Base-by-base conservation (phyloP, 23 tunicate species). In the Halocynthia aurantium region DNA sequence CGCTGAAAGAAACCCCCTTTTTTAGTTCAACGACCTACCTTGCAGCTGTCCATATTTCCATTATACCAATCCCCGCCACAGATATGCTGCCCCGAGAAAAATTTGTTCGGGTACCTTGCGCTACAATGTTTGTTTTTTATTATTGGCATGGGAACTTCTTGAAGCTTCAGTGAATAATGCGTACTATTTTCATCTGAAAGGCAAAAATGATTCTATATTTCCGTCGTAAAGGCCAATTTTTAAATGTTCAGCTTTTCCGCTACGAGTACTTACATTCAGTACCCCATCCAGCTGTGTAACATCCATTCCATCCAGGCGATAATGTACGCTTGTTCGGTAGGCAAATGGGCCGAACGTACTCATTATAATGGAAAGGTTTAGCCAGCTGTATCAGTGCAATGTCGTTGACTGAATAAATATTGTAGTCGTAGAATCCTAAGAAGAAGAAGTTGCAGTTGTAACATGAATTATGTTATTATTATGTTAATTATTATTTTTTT, bases 221-320 rank as follows among this genome's bases (percentile, higher is more conserved):
- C 12, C 52, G 52, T 49, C 52, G 22, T 44, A 5, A 67, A 67
- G 64, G 64, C 17, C 64, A 15, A 2, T 15, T 15, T 17, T 15
- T 60, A 15, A 15, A 17, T 15, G 17, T 15, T 15, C n/a, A 60
- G 4, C 17, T 15, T 4, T 2, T 17, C 2, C 2, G 17, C 64
- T 60, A n/a, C 21, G 72, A 2, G 21, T 54, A 54, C 61, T 78
- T 58, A 83, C 95, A 78, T 21, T 57, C 52, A 9, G 86, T 78
- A 5, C 97, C 97, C 97, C 97, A 91, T 0, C 97, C 97, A 20
- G 97, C 97, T 7, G 86, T 82, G 40, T 81, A 85, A 56, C 97
- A 91, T 60, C 71, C 40, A 61, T 77, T 70, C 72, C 81, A 40
- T 67, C 83, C 68, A 6, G 83, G 82, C 17, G 85, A 86, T 7